These are phyloP conservation scores for Motacilla alba DNA, from an alignment of 2,113 vertebrate genomes.

Conservation along the genomic window DNA sequence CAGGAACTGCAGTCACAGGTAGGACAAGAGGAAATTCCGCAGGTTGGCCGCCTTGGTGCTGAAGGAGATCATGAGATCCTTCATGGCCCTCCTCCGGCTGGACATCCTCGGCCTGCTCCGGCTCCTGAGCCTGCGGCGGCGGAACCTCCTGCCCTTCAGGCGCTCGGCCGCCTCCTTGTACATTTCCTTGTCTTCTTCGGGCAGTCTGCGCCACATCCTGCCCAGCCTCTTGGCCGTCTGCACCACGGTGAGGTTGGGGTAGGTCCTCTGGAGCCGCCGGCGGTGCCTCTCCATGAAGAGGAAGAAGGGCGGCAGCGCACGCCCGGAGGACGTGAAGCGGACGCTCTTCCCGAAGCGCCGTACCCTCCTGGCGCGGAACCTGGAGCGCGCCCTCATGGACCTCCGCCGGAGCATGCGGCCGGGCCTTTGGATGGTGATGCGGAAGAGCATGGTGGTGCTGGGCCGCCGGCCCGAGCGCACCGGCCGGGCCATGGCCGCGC, in stretches of 20 bases:
- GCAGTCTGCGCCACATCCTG: neutral
- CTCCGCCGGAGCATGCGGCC: accelerated
- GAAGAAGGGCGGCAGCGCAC: neutral
- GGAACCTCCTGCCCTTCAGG: neutral
- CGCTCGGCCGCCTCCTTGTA: neutral
- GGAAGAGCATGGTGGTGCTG: neutral
- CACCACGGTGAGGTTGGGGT: neutral
- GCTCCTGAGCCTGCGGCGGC: neutral
- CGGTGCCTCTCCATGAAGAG: neutral
- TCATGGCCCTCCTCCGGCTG: neutral
- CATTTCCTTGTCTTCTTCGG: accelerated
- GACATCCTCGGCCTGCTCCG: neutral
- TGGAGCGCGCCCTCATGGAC: accelerated
- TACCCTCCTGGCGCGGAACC: neutral
- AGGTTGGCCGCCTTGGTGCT: neutral
- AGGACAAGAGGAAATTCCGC: neutral
- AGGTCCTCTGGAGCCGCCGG: accelerated
- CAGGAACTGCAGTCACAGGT: neutral
- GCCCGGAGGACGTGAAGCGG: neutral
- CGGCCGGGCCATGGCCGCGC: neutral
- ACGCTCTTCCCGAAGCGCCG: neutral
- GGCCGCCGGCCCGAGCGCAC: neutral
- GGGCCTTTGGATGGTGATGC: neutral
- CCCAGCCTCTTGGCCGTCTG: neutral
- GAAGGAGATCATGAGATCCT: neutral